Evolutionary conservation across 1,140 invertebrate genomes (phyloP).

Genomic region (Coptotermes formosanus): DNA sequence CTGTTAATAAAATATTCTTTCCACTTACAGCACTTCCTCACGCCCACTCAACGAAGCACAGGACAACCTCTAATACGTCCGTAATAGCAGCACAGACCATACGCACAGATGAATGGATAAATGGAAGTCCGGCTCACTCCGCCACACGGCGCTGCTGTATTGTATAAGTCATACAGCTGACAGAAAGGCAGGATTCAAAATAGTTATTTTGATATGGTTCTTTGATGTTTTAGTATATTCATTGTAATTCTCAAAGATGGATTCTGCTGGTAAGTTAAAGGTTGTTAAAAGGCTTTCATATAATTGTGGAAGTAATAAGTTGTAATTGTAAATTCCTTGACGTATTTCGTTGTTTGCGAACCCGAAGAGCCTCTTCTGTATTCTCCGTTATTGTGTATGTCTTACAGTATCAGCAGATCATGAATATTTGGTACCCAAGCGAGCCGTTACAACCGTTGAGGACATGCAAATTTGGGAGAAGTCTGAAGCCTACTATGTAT

Average conservation of each 20-base stretch:
- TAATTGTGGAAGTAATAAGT: neutral
- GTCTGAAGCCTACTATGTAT: conserved; percentile 78
- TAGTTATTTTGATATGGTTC: no score
- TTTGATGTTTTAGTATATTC: no score
- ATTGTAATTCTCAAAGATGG: neutral
- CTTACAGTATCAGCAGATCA: conserved; percentile 49
- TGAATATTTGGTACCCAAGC: conserved; percentile 64
- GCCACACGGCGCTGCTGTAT: no score
- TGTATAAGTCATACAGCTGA: no score
- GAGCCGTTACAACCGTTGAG: conserved; percentile 63
- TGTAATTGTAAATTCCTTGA: neutral
- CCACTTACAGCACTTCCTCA: no score
- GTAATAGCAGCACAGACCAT: no score
- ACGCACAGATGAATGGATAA: no score
- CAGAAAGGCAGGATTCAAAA: no score
- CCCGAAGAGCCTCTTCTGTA: neutral
- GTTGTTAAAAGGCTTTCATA: neutral
- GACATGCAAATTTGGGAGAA: conserved; percentile 81
- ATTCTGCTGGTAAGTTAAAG: neutral
- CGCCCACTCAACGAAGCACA: no score
- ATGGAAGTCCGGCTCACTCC: no score
- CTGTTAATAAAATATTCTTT: no score
- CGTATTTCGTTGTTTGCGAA: neutral
- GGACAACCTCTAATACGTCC: no score
- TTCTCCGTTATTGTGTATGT: neutral